These are phyloP conservation scores for Enteromius radiatus DNA, from an alignment of 2,797 vertebrate genomes.

Conservation along the genomic window DNA sequence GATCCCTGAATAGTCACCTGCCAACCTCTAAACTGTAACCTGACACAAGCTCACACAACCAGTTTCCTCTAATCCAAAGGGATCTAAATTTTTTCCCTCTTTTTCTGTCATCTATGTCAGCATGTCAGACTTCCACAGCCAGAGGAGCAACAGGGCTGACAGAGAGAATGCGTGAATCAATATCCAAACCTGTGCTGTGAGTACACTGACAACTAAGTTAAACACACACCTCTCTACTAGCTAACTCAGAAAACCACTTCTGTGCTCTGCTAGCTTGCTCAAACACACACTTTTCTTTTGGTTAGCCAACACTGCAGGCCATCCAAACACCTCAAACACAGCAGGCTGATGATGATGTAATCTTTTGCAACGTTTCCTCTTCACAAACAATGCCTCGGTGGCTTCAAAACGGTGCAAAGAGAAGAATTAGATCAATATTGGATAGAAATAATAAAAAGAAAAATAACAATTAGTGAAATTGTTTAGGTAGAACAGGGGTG, in stretches of 20 bases:
- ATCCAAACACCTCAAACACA: slow-evolving; percentile 23
- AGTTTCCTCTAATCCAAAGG: neutral
- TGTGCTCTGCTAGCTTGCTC: neutral
- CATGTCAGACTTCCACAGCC: slow-evolving; percentile 6
- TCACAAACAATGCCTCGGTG: neutral
- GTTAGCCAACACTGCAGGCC: slow-evolving; percentile 13
- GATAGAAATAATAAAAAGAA: slow-evolving; percentile 28
- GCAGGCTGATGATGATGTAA: slow-evolving; percentile 29
- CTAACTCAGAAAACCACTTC: slow-evolving; percentile 19
- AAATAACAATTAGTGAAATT: neutral
- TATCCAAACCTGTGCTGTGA: slow-evolving; percentile 1
- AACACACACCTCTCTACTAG: slow-evolving; percentile 5
- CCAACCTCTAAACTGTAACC: neutral
- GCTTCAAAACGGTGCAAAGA: neutral
- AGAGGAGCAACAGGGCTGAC: slow-evolving; percentile 33
- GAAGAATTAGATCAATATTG: slow-evolving; percentile 20
- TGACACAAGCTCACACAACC: neutral
- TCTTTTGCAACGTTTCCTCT: slow-evolving; percentile 14
- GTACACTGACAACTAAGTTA: slow-evolving; percentile 10
- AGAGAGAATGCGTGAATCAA: slow-evolving; percentile 32
- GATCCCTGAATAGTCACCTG: neutral
- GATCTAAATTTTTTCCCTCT: neutral
- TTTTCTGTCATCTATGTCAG: slow-evolving; percentile 27
- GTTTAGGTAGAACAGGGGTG: neutral
- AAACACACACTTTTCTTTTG: slow-evolving; percentile 17